A percentile compares a stretch with the other conserved stretches of the same genome.
These are phyloP conservation scores for Pangasius sanitwongsei DNA, from an alignment of 2,797 vertebrate genomes.

Conservation along the genomic window DNA sequence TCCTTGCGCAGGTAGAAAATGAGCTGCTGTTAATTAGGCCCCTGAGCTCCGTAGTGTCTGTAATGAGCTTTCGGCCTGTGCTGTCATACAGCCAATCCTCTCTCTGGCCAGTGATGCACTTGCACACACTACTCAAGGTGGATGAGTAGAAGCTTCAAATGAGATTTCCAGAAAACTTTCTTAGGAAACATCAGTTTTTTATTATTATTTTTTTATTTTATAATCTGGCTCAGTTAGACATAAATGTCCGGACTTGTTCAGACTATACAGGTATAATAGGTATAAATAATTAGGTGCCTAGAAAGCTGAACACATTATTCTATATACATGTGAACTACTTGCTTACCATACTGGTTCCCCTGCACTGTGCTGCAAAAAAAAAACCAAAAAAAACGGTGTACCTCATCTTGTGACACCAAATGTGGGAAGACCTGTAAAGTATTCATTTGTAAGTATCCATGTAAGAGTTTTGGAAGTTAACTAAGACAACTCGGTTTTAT, in stretches of 20 bases:
- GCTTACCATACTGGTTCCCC: not conserved
- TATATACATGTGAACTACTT: not conserved
- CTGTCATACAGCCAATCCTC: conserved; percentile 40
- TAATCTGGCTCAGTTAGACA: not conserved
- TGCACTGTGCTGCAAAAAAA: not conserved
- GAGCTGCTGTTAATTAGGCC: conserved; percentile 62
- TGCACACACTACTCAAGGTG: not conserved
- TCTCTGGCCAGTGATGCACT: conserved; percentile 28
- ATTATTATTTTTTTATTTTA: not conserved
- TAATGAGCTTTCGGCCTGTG: conserved; percentile 58
- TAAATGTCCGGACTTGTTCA: not conserved
- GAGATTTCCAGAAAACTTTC: not conserved
- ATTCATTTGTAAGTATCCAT: not conserved
- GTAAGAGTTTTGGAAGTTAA: not conserved
- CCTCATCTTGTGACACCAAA: not conserved
- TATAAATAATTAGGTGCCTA: not conserved
- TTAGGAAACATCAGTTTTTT: not conserved
- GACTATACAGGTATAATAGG: not conserved
- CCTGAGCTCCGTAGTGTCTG: conserved; percentile 57
- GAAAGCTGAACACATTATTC: not conserved
- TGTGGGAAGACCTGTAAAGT: not conserved
- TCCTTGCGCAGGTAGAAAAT: conserved; percentile 59
- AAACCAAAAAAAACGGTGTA: not conserved
- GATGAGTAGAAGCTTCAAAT: not conserved
- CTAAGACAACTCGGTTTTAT: not conserved